Percentiles rank a stretch among this genome's conserved stretches.
Evolutionary conservation across 1,140 invertebrate species (phyloP).

Genomic region (Hyphantria cunea): DNA sequence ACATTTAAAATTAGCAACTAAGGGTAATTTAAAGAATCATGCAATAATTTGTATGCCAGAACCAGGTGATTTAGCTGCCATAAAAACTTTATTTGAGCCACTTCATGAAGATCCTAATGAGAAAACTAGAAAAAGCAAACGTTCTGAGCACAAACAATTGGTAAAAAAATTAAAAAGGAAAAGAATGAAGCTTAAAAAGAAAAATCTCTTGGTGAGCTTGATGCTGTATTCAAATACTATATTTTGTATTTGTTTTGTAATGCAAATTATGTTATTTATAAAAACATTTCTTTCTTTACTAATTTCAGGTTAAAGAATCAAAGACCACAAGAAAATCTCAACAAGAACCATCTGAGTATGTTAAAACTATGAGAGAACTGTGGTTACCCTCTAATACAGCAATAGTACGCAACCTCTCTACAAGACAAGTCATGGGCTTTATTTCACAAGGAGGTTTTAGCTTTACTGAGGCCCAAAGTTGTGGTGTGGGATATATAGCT

Average conservation of each 20-base stretch:
- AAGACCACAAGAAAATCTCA: conserved; percentile 29
- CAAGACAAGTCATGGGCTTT: conserved; percentile 88
- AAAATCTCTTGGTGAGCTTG: conserved; percentile 9
- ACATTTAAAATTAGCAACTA: conserved; percentile 52
- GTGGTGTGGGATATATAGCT: conserved; percentile 87
- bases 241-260: no score
- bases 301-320: conserved; percentile 1
- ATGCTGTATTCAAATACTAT: no score
- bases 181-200: conserved; percentile 80
- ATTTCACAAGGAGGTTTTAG: conserved; percentile 87
- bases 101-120: conserved; percentile 83
- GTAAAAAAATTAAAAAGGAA: conserved; percentile 84
- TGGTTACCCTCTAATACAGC: conserved; percentile 84
- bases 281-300: conserved; percentile 11
- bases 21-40: conserved; percentile 71
- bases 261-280: neutral
- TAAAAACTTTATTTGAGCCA: conserved; percentile 81
- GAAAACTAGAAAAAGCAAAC: conserved; percentile 81
- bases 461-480: conserved; percentile 84
- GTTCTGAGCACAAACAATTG: conserved; percentile 82
- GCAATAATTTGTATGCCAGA: conserved; percentile 86
- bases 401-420: conserved; percentile 84
- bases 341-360: conserved; percentile 76
- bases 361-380: conserved; percentile 84
- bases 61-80: conserved; percentile 75